Percentiles rank a stretch among this genome's conserved stretches.
Conservation (phyloP, 2,113 vertebrate species). For the Paradisaea rubra region DNA sequence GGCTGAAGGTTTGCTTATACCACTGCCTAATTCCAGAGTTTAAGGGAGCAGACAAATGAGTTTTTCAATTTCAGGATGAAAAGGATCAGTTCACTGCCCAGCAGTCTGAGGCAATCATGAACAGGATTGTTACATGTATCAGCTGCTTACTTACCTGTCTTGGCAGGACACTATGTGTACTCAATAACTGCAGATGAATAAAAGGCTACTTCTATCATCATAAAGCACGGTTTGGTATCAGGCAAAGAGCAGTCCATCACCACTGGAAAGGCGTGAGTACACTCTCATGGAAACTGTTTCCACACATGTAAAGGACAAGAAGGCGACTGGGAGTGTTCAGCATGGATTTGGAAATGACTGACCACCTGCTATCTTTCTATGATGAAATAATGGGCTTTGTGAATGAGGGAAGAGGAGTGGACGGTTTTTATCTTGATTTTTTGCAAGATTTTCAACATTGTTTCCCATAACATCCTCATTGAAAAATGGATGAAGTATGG, state of each 20-base stretch:
- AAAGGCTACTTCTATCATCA: background rate
- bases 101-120: background rate
- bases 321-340: background rate
- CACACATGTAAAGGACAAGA: background rate
- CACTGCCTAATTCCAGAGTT: background rate
- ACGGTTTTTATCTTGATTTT: background rate
- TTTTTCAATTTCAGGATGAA: background rate
- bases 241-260: background rate
- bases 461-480: background rate
- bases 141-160: background rate
- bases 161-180: background rate
- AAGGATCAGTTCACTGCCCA: background rate
- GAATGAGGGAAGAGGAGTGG: background rate
- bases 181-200: background rate
- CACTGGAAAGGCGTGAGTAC: background rate
- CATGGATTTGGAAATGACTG: background rate
- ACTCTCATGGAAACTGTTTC: background rate
- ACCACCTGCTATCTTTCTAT: background rate
- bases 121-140: fast-evolving
- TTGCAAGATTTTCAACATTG: background rate
- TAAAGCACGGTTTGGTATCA: background rate
- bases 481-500: background rate
- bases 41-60: background rate
- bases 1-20: background rate
- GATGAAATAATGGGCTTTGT: background rate